A percentile compares a stretch with the other conserved stretches of the same genome.
Conservation (phyloP, 2,888 invertebrate species). For the Sarcophaga rosellei region DNA sequence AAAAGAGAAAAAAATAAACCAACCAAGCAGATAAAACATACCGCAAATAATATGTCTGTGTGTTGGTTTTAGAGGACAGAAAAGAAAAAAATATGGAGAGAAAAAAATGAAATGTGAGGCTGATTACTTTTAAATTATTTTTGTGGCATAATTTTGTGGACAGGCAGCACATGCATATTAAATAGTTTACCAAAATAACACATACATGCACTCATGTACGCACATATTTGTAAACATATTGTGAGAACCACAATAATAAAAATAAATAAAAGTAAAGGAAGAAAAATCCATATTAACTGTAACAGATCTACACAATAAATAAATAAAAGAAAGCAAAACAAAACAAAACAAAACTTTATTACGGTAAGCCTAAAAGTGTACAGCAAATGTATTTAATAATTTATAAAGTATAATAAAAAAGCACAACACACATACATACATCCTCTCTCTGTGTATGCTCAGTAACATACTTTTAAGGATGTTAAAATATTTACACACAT, state of each 20-base stretch:
- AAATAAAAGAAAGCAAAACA: neutral
- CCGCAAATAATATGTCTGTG: neutral
- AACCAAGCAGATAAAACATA: neutral
- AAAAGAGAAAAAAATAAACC: neutral
- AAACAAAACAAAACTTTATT: slow-evolving; percentile 64
- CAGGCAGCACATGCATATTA: slow-evolving; percentile 70
- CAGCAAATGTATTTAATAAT: slow-evolving; percentile 79
- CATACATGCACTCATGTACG: slow-evolving; percentile 1
- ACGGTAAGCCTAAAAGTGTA: slow-evolving; percentile 66
- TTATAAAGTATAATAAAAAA: slow-evolving; percentile 71
- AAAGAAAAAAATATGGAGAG: neutral
- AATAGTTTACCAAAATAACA: slow-evolving; percentile 67
- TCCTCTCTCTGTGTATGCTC: neutral
- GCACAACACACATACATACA: neutral
- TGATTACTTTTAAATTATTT: slow-evolving; percentile 81
- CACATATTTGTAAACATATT: neutral
- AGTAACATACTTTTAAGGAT: neutral
- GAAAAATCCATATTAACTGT: neutral
- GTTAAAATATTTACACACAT: too few relatives aligned
- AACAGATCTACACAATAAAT: slow-evolving; percentile 37
- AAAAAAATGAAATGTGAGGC: slow-evolving; percentile 28
- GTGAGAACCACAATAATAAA: slow-evolving; percentile 42
- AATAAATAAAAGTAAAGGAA: neutral
- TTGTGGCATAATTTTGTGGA: slow-evolving; percentile 79
- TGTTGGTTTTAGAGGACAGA: slow-evolving; percentile 41